These are phyloP conservation scores for Hybognathus amarus DNA, from an alignment of 2,797 vertebrate species.

Conservation along the genomic window DNA sequence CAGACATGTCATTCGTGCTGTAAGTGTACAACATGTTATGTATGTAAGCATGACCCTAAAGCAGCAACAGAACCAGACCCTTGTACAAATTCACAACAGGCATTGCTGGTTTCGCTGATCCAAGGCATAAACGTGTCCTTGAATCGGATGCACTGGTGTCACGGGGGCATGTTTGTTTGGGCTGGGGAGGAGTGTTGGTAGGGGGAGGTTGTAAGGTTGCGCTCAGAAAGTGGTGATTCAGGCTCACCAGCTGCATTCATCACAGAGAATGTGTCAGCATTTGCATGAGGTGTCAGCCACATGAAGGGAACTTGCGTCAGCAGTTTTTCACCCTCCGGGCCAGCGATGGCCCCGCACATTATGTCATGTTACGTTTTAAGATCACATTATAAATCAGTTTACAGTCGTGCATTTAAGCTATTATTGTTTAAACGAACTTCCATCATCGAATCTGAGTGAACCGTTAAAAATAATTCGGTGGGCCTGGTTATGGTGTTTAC, in stretches of 20 bases:
- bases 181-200: constrained; percentile 9
- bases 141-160: background rate
- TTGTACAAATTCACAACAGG: background rate
- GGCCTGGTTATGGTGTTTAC: background rate
- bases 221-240: constrained; percentile 50
- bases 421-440: constrained; percentile 19
- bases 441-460: constrained; percentile 24
- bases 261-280: constrained; percentile 36
- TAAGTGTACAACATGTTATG: background rate
- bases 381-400: constrained; percentile 36
- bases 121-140: constrained; percentile 19
- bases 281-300: constrained; percentile 18
- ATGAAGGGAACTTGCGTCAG: constrained; percentile 45
- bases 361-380: constrained; percentile 32
- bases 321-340: constrained; percentile 40
- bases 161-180: constrained; percentile 31
- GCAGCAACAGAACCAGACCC: constrained; percentile 12
- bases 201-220: constrained; percentile 29
- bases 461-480: constrained; percentile 29
- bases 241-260: constrained; percentile 54
- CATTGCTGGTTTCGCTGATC: constrained; percentile 9
- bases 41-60: background rate
- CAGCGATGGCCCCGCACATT: constrained; percentile 11
- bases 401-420: background rate
- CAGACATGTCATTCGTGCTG: background rate